Conservation (phyloP, 2,113 vertebrate species). For the Monarcha castaneiventris region DNA sequence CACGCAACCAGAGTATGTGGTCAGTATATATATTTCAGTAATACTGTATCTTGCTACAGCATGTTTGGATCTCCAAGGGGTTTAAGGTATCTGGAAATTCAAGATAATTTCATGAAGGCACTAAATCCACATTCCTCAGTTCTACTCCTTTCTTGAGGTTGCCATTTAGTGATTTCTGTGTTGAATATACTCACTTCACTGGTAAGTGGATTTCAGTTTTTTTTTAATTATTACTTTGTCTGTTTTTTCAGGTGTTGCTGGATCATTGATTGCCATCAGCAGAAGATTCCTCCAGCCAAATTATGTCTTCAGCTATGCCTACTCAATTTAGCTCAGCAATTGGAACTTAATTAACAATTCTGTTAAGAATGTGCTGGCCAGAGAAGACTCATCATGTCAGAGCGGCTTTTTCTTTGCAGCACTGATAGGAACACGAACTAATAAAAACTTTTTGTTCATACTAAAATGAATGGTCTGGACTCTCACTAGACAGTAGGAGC, state of each 20-base stretch:
- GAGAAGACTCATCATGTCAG: background rate
- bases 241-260: background rate
- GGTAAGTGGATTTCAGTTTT: background rate
- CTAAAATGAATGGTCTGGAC: background rate
- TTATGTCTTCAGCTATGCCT: constrained; percentile 1
- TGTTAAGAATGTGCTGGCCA: background rate
- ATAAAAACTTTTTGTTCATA: background rate
- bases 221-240: background rate
- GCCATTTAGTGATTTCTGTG: background rate
- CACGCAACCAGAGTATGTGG: background rate
- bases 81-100: background rate
- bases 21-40: background rate
- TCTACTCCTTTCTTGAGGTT: background rate
- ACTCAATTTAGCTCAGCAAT: background rate
- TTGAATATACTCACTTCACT: background rate
- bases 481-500: background rate
- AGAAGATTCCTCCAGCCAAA: constrained; percentile 1
- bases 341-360: constrained; percentile 30
- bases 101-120: background rate
- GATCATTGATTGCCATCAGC: background rate
- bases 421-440: background rate
- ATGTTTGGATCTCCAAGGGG: background rate
- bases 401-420: background rate
- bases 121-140: background rate
- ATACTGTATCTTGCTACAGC: background rate